A percentile compares a stretch with the other conserved stretches of the same genome.
Conservation (phyloP, 2,888 invertebrate species). For the Drosophila seclusa region DNA sequence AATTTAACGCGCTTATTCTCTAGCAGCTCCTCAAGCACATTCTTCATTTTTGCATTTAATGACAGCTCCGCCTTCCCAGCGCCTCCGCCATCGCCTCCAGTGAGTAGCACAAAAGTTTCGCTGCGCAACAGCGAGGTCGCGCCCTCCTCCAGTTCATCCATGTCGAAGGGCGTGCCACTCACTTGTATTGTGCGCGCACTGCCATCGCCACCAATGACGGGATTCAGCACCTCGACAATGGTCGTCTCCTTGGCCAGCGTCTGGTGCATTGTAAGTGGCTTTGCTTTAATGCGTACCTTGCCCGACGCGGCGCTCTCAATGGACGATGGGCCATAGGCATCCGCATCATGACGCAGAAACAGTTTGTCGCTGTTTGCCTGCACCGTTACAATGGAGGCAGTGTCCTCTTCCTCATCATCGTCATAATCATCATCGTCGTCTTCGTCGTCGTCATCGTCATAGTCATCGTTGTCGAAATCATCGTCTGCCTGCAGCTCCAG, state of each 20-base stretch:
- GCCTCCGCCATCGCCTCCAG: constrained; percentile 8
- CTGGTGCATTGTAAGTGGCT: constrained; percentile 81
- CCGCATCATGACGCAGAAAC: constrained; percentile 81
- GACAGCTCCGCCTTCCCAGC: constrained; percentile 78
- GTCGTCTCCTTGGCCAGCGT: constrained; percentile 82
- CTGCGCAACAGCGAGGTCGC: constrained; percentile 73
- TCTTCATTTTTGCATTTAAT: constrained; percentile 85
- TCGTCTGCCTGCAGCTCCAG: constrained; percentile 54
- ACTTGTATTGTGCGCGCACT: constrained; percentile 83
- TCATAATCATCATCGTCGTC: constrained; percentile 82
- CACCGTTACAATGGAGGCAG: constrained; percentile 85
- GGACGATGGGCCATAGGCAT: constrained; percentile 77
- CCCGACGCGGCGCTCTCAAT: constrained; percentile 75
- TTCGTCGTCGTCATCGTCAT: constrained; percentile 82
- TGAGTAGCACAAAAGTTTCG: constrained; percentile 79
- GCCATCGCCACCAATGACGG: constrained; percentile 84
- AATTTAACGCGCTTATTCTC: constrained; percentile 85
- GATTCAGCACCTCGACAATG: constrained; percentile 85
- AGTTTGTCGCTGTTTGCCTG: constrained; percentile 84
- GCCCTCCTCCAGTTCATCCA: constrained; percentile 58
- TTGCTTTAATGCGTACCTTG: constrained; percentile 77
- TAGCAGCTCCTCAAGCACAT: constrained; percentile 84
- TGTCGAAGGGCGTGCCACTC: constrained; percentile 77
- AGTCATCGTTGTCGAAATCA: constrained; percentile 76
- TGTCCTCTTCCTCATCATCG: constrained; percentile 86